phyloP scores from a whole-genome alignment of 1,140 invertebrate genomes.

The Chrysomallon squamiferum region DNA sequence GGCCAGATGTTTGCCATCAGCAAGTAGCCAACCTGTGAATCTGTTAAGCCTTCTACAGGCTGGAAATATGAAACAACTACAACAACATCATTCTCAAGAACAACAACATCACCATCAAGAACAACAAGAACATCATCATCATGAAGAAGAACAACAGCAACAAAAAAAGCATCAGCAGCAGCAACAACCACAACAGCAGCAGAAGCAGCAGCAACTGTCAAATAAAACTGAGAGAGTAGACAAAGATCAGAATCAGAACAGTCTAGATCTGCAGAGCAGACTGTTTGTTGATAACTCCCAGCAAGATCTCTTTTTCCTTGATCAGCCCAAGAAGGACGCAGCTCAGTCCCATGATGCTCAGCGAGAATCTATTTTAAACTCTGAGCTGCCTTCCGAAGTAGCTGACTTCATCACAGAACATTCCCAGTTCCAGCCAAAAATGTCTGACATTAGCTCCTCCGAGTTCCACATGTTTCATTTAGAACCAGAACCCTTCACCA shows the following conservation, averaged over 20 bases:
- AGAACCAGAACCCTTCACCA: constrained; percentile 7
- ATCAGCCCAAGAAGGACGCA: too few species aligned
- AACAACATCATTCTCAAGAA: too few species aligned
- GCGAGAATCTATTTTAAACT: not conserved
- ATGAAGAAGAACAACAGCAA: too few species aligned
- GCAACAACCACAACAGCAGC: too few species aligned
- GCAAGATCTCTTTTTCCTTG: too few species aligned
- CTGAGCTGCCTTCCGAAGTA: constrained; percentile 38
- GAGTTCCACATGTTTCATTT: not conserved
- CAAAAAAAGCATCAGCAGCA: too few species aligned
- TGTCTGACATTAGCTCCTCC: not conserved
- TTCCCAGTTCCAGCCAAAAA: not conserved
- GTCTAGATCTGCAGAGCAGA: not conserved
- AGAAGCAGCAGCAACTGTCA: not conserved
- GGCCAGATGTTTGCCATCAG: not conserved
- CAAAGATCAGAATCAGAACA: not conserved
- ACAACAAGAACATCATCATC: too few species aligned
- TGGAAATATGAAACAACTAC: too few species aligned
- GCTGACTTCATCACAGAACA: constrained; percentile 43
- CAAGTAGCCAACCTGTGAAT: not conserved
- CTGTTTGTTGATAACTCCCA: constrained; percentile 9
- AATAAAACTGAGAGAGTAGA: not conserved
- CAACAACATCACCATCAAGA: too few species aligned
- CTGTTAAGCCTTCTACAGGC: not conserved
- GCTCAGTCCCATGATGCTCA: too few species aligned